phyloP scores from a whole-genome alignment of 2,888 invertebrate genomes.

The Archips xylosteana region DNA sequence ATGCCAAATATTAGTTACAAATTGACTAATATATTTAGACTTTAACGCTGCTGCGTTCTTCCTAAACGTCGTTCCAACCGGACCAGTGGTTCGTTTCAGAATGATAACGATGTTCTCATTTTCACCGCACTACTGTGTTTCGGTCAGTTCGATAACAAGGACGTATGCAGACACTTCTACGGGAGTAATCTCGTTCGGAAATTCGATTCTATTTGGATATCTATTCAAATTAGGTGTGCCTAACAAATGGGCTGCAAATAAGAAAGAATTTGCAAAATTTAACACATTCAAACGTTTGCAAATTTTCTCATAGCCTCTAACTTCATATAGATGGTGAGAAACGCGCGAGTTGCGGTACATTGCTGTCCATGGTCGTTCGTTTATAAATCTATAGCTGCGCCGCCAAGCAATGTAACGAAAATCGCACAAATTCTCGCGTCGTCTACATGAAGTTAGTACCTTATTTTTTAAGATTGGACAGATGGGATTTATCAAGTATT shows the following conservation, averaged over 20 bases:
- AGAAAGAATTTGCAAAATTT: conserved; percentile 13
- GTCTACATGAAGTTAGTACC: not conserved
- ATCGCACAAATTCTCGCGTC: no score
- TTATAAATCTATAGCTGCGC: no score
- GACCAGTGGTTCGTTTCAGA: not conserved
- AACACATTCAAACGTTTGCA: not conserved
- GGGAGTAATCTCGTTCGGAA: conserved; percentile 26
- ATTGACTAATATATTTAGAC: conserved; percentile 62
- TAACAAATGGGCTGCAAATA: conserved; percentile 16
- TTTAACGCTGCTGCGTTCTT: conserved; percentile 17
- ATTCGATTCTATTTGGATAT: conserved; percentile 28
- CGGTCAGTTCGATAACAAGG: conserved; percentile 4
- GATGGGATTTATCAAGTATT: not conserved
- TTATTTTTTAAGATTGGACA: conserved; percentile 15
- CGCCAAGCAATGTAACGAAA: no score
- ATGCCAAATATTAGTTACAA: conserved; percentile 76
- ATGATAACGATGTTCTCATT: not conserved
- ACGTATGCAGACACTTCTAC: conserved; percentile 11
- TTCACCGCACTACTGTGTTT: not conserved
- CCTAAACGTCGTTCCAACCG: not conserved
- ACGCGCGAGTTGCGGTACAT: no score
- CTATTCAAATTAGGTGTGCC: conserved; percentile 39
- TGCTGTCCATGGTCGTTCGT: no score
- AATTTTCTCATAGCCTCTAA: not conserved
- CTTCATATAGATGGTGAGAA: no score